Conservation (phyloP, 2,888 invertebrate genomes). For the Beris morrisii region DNA sequence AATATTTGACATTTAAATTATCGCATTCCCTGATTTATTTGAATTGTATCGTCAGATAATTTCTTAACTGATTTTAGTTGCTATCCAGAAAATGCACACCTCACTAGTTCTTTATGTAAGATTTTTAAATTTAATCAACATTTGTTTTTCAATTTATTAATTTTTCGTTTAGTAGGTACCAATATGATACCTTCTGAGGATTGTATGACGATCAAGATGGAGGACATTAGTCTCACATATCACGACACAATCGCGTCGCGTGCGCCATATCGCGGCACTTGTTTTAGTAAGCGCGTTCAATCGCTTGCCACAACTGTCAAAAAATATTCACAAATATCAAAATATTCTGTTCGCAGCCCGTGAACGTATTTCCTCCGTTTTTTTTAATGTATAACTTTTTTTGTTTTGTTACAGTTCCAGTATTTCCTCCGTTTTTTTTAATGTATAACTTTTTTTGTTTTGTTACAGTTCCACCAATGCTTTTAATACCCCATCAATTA, state of each 20-base stretch:
- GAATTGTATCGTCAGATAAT: background rate
- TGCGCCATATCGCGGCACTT: too few species aligned
- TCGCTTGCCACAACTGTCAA: too few species aligned
- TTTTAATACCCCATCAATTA: constrained; percentile 87
- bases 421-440: constrained; percentile 62
- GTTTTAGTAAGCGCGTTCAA: too few species aligned
- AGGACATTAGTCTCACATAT: too few species aligned
- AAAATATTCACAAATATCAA: too few species aligned
- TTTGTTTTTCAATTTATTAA: background rate
- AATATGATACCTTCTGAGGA: background rate
- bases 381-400: too few species aligned
- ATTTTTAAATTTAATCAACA: background rate
- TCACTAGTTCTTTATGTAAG: background rate
- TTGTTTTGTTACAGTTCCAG: background rate
- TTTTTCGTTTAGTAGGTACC: background rate
- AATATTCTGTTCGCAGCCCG: too few species aligned
- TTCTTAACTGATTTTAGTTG: too few species aligned
- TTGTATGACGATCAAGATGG: too few species aligned
- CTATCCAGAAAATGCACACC: too few species aligned
- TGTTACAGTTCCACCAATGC: constrained; percentile 80
- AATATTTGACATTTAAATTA: background rate
- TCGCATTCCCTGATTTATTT: background rate
- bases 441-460: background rate
- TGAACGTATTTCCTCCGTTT: too few species aligned
- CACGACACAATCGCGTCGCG: too few species aligned